phyloP scores from a whole-genome alignment of 2,797 vertebrate species.

The Selene dorsalis region DNA sequence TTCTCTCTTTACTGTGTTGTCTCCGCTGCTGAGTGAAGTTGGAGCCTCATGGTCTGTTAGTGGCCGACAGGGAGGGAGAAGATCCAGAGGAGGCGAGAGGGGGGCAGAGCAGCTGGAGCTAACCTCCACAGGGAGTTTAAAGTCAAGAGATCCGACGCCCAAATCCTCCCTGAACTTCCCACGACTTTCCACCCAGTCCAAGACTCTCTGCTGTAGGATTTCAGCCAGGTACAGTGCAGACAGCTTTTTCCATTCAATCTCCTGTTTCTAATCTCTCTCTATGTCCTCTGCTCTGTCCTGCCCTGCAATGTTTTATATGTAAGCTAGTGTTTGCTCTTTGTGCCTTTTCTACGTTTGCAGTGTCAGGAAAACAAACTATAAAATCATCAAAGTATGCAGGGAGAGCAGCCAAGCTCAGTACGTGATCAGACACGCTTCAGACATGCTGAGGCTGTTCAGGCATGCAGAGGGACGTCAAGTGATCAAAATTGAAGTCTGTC shows the following conservation, averaged over 20 bases:
- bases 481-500: conserved; percentile 29
- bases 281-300: conserved; percentile 18
- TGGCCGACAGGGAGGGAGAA: conserved; percentile 50
- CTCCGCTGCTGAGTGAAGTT: conserved; percentile 61
- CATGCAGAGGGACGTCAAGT: conserved; percentile 43
- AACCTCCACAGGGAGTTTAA: conserved; percentile 61
- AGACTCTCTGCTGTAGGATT: conserved; percentile 66
- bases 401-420: conserved; percentile 28
- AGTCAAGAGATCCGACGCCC: conserved; percentile 47
- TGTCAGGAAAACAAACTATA: conserved; percentile 31
- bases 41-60: conserved; percentile 61
- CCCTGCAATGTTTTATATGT: background rate
- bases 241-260: conserved; percentile 46
- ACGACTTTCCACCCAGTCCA: conserved; percentile 74
- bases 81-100: conserved; percentile 58
- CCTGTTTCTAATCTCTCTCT: conserved; percentile 18
- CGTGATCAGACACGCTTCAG: conserved; percentile 73
- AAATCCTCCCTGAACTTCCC: conserved; percentile 73
- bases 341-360: conserved; percentile 20
- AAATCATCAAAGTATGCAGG: conserved; percentile 47
- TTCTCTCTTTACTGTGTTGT: conserved; percentile 68
- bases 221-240: conserved; percentile 79
- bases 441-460: conserved; percentile 42
- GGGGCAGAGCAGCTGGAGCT: conserved; percentile 61
- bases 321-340: background rate